Percentiles rank a stretch among this genome's conserved stretches.
Evolutionary conservation across 1,140 invertebrate genomes (phyloP).

Genomic region (Meloidogyne chitwoodi): DNA sequence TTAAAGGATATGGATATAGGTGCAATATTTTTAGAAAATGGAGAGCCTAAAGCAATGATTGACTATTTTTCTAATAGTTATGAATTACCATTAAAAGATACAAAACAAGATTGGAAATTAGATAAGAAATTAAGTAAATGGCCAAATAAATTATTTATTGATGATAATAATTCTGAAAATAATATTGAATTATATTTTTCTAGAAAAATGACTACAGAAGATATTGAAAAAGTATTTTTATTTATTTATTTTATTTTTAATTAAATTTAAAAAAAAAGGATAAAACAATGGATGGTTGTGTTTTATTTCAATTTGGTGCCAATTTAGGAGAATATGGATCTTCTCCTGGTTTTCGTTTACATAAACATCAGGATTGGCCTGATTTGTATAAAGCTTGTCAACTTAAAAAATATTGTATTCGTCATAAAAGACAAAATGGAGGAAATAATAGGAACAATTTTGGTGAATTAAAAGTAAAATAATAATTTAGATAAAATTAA

Average conservation of each 20-base stretch:
- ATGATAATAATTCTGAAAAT: conserved; percentile 4
- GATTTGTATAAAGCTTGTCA: conserved; percentile 50
- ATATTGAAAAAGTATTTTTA: conserved; percentile 35
- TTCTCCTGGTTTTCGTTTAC: conserved; percentile 22
- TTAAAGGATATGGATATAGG: conserved; percentile 50
- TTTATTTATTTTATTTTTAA: neutral
- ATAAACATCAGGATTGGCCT: conserved; percentile 48
- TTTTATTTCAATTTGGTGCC: conserved; percentile 48
- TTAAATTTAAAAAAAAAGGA: conserved; percentile 33
- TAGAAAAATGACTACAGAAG: conserved; percentile 33
- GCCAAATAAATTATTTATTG: conserved; percentile 15
- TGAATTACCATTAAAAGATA: conserved; percentile 30
- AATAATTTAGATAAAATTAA: neutral
- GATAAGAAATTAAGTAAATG: conserved; percentile 21
- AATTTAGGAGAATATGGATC: conserved; percentile 41
- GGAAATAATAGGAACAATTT: neutral
- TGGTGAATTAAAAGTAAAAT: conserved; percentile 1
- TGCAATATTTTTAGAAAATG: conserved; percentile 40
- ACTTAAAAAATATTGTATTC: conserved; percentile 33
- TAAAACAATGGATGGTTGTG: conserved; percentile 40
- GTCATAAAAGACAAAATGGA: neutral
- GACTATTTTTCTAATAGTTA: conserved; percentile 46
- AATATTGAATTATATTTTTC: conserved; percentile 42
- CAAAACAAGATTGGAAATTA: conserved; percentile 38
- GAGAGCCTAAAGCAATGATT: conserved; percentile 32